These are phyloP conservation scores for Brenthis ino DNA, from an alignment of 2,888 invertebrate genomes.

Conservation along the genomic window DNA sequence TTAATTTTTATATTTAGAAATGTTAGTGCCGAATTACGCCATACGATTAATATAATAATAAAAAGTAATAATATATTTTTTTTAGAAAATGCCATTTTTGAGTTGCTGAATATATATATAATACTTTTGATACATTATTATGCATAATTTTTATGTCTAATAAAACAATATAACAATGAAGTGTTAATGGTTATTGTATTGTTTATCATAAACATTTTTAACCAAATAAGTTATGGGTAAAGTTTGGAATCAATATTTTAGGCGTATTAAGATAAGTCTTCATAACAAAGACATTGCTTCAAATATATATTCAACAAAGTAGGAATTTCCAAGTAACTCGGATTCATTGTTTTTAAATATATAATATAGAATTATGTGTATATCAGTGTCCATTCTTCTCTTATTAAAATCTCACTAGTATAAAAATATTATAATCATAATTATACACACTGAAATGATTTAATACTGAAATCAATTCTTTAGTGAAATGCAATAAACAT, in stretches of 20 bases:
- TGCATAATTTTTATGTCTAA: constrained; percentile 51
- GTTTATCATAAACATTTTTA: constrained; percentile 34
- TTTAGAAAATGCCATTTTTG: constrained; percentile 43
- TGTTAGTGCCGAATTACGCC: constrained; percentile 40
- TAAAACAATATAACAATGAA: constrained; percentile 51
- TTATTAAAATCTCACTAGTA: no score
- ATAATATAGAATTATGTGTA: no score
- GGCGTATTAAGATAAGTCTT: no score
- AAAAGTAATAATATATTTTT: constrained; percentile 39
- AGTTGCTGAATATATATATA: constrained; percentile 40
- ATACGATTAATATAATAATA: constrained; percentile 39
- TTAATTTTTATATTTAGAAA: constrained; percentile 27
- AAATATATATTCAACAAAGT: no score
- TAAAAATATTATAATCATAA: not conserved
- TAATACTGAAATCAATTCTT: not conserved
- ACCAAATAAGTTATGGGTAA: constrained; percentile 37
- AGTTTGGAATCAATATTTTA: constrained; percentile 21
- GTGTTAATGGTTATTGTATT: constrained; percentile 34
- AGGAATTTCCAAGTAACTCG: no score
- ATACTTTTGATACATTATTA: constrained; percentile 40
- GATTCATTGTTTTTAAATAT: no score
- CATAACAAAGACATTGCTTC: no score
- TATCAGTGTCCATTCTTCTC: no score
- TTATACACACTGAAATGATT: not conserved
- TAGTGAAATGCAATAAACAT: not conserved